Evolutionary conservation across 2,888 invertebrate genomes (phyloP), one percentile per base, ranked within the genome.

Genomic region (Eupithecia dodoneata): DNA sequence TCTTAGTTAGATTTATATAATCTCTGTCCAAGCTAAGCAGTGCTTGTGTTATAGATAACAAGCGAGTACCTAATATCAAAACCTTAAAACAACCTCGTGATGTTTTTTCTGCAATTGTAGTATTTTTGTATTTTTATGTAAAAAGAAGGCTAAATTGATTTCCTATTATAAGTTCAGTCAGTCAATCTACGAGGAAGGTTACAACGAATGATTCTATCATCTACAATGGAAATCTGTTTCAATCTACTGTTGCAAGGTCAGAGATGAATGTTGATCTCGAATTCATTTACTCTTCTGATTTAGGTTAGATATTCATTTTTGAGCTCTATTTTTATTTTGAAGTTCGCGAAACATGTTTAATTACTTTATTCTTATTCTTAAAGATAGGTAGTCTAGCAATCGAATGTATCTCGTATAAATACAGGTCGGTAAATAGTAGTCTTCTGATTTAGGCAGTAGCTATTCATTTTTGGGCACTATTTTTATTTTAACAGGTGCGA

Each of bases 181-280:
- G 30, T 30, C 55, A n/a, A 55, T n/a, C 55, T 55, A 55, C n/a
- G 65, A 41, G 65, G 65, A 65, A 65, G 65, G 13, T 65, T 41
- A 13, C 65, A 65, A 41, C 6, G 6, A 65, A 41, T 41, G 13
- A 41, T 65, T 41, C 13, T 30, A 65, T 65, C 65, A 13, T 41
- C 41, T 41, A 13, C 41, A 41, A 65, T 65, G 65, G 5, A 41
- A 65, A 65, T 65, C 41, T 41, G 65, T 65, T 41, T 41, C 41
- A 41, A 65, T 65, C 13, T 41, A 65, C 65, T 59, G 49, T 45
- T 76, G 73, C 80, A 80, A 79, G 80, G 82, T 74, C 74, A 52
- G 52, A 55, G 10, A 72, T 75, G 76, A 81, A 79, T 81, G 81
- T 72, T 65, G 72, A 65, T 41, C 65, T 41, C 12, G 41, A 30